Evolutionary conservation across 2,888 invertebrate species (phyloP).

Genomic region (Oasisia sp.): DNA sequence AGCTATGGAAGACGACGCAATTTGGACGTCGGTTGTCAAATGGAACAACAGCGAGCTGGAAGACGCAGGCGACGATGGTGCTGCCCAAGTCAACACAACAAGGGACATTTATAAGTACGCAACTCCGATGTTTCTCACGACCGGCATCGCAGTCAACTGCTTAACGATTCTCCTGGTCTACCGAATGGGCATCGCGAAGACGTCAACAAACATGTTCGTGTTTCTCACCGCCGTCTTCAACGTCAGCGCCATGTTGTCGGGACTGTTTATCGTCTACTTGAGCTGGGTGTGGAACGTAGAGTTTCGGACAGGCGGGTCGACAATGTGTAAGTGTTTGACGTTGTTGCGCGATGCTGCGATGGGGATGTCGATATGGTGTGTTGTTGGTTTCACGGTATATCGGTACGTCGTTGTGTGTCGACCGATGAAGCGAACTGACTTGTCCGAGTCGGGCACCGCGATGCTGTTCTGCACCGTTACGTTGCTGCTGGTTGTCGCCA

Average conservation of each 20-base stretch:
- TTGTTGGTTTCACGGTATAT: background rate
- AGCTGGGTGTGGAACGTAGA: background rate
- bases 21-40: background rate
- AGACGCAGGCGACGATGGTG: background rate
- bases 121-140: background rate
- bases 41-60: background rate
- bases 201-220: background rate
- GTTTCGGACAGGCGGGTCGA: background rate
- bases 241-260: background rate
- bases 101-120: background rate
- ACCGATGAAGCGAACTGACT: background rate
- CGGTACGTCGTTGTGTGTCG: background rate
- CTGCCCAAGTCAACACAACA: background rate
- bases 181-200: constrained; percentile 1
- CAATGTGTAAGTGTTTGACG: background rate
- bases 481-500: background rate
- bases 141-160: background rate
- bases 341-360: background rate
- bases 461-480: background rate
- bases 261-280: constrained; percentile 17
- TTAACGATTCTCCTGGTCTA: background rate
- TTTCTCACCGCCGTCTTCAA: background rate
- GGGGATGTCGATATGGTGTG: background rate
- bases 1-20: background rate
- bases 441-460: background rate